Evolutionary conservation across 2,888 invertebrate genomes (phyloP).

Genomic region (Mythimna albipuncta): DNA sequence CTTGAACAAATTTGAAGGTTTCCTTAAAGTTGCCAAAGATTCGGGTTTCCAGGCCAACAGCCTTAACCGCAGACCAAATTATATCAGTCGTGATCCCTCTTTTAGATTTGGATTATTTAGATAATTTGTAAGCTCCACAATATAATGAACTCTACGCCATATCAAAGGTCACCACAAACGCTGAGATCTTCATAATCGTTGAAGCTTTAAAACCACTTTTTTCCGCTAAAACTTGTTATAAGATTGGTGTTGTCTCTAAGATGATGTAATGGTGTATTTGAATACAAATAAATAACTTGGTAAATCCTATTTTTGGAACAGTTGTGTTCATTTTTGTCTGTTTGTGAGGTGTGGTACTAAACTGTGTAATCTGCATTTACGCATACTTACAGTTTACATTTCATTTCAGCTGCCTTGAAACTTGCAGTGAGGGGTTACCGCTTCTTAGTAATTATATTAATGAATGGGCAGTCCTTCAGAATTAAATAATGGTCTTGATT

Average conservation of each 20-base stretch:
- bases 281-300: slow-evolving; percentile 27
- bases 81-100: slow-evolving; percentile 28
- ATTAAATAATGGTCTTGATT: no score
- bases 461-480: no score
- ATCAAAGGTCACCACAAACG: slow-evolving; percentile 51
- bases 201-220: slow-evolving; percentile 37
- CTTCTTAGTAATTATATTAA: no score
- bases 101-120: slow-evolving; percentile 38
- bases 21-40: neutral
- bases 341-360: neutral
- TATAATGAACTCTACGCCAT: slow-evolving; percentile 25
- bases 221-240: slow-evolving; percentile 39
- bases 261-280: slow-evolving; percentile 43
- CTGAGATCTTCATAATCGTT: slow-evolving; percentile 45
- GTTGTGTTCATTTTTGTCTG: neutral
- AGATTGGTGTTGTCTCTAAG: slow-evolving; percentile 13
- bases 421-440: neutral
- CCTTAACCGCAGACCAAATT: slow-evolving; percentile 27
- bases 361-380: neutral
- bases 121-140: slow-evolving; percentile 35
- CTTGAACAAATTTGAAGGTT: slow-evolving; percentile 24
- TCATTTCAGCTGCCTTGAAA: neutral
- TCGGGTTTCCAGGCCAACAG: slow-evolving; percentile 7
- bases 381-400: neutral
- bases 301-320: neutral